phyloP scores from a whole-genome alignment of 2,797 vertebrate species.

The Acanthiza pusilla region DNA sequence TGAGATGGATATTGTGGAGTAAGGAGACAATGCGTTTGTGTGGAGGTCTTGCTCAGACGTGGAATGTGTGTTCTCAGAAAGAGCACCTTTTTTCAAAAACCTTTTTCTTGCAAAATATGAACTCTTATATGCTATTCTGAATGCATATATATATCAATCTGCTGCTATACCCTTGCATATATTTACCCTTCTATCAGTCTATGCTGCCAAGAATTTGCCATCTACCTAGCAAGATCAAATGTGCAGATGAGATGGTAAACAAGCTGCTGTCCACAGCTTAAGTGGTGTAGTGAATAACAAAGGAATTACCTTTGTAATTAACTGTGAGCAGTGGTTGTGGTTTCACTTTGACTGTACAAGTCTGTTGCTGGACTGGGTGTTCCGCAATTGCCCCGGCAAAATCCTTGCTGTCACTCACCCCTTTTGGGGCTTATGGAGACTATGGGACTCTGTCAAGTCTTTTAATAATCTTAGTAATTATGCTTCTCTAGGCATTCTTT shows the following conservation, averaged over 20 bases:
- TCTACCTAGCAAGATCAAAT: background rate
- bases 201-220: background rate
- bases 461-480: background rate
- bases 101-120: background rate
- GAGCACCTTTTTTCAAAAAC: background rate
- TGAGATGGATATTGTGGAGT: background rate
- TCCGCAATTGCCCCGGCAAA: background rate
- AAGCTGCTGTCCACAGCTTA: background rate
- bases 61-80: background rate
- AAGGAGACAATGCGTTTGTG: background rate
- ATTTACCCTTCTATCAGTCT: background rate
- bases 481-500: constrained; percentile 8
- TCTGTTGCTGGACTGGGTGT: background rate
- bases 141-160: background rate
- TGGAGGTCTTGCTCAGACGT: background rate
- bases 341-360: background rate
- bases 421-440: background rate
- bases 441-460: background rate
- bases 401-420: background rate
- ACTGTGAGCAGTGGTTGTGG: background rate
- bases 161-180: background rate
- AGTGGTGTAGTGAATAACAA: background rate
- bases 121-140: background rate
- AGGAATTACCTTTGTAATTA: background rate
- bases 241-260: background rate